phyloP scores from a whole-genome alignment of 1,140 invertebrate genomes.

The Cecropterus lyciades region DNA sequence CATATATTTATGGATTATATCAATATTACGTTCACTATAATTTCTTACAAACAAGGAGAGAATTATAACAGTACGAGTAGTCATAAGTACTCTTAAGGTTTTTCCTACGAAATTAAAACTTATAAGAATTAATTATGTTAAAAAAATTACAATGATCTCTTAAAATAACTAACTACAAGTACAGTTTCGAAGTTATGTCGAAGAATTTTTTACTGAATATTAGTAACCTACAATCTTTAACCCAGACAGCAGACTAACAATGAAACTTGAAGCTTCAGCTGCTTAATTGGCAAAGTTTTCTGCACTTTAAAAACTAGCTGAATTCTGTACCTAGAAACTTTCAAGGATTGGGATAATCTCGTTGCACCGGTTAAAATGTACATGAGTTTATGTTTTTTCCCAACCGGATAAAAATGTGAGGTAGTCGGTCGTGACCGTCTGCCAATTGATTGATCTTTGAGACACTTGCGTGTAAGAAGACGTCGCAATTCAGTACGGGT shows the following conservation, averaged over 20 bases:
- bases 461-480: constrained; percentile 55
- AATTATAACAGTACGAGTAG: too few species aligned
- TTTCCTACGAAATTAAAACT: too few species aligned
- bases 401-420: background rate
- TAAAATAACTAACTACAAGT: constrained; percentile 9
- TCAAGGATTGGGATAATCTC: constrained; percentile 41
- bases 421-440: constrained; percentile 13
- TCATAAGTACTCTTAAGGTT: too few species aligned
- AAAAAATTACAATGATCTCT: constrained; percentile 3
- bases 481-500: constrained; percentile 45
- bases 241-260: constrained; percentile 48
- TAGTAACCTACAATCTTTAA: constrained; percentile 37
- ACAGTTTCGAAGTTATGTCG: constrained; percentile 1
- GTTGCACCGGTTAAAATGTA: constrained; percentile 14
- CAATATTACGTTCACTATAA: too few species aligned
- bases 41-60: too few species aligned
- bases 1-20: too few species aligned
- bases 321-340: constrained; percentile 43
- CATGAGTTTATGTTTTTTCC: constrained; percentile 6
- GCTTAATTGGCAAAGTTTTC: constrained; percentile 73
- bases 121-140: background rate
- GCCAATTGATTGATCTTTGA: constrained; percentile 52
- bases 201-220: constrained; percentile 15
- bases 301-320: constrained; percentile 65
- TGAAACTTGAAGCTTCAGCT: constrained; percentile 56